These are phyloP conservation scores for Euzetes globulus DNA, from an alignment of 2,888 invertebrate genomes.

Conservation along the genomic window DNA sequence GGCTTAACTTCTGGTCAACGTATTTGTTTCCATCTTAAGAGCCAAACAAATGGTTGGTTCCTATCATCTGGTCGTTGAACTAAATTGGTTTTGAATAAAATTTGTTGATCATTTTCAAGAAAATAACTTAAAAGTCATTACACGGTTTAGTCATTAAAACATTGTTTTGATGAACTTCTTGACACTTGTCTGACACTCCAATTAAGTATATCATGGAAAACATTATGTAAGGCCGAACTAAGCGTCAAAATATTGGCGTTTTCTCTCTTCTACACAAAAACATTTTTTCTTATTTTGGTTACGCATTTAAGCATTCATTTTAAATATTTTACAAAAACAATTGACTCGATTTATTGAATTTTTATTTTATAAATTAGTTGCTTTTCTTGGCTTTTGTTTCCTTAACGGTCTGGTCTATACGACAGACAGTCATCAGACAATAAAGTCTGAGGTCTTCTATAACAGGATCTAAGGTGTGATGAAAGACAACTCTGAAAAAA, in stretches of 20 bases:
- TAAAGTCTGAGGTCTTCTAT: too few relatives aligned
- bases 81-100: background rate
- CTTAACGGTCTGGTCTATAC: too few relatives aligned
- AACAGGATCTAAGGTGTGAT: too few relatives aligned
- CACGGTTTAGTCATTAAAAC: too few relatives aligned
- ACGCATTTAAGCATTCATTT: background rate
- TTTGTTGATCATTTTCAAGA: background rate
- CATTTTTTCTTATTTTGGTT: background rate
- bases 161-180: background rate
- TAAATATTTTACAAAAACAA: background rate
- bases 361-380: too few relatives aligned
- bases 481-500: background rate
- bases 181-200: background rate
- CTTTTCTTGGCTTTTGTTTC: too few relatives aligned
- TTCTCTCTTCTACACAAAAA: background rate
- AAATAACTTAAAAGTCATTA: background rate
- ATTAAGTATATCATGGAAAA: background rate
- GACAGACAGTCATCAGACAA: too few relatives aligned
- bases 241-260: background rate
- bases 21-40: background rate
- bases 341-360: too few relatives aligned
- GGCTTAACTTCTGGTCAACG: background rate
- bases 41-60: background rate
- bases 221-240: background rate
- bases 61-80: constrained; percentile 2